Conservation (phyloP, 2,888 invertebrate genomes). For the Scrobipalpa costella region DNA sequence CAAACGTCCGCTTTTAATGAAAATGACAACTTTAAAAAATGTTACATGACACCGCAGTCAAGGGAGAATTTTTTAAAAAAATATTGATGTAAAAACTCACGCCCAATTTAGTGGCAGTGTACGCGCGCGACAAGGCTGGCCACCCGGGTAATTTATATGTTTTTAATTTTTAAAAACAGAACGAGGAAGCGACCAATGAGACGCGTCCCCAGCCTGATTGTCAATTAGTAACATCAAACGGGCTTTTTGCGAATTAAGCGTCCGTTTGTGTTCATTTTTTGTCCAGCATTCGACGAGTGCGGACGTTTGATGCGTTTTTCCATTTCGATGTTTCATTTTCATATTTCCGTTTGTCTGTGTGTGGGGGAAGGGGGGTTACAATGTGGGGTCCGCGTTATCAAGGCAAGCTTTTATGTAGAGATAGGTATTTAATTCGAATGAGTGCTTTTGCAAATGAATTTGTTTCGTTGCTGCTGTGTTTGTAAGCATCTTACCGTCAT, state of each 20-base stretch:
- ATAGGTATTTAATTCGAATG: conserved; percentile 65
- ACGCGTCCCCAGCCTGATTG: conserved; percentile 79
- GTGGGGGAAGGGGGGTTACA: conserved; percentile 56
- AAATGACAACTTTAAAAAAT: conserved; percentile 55
- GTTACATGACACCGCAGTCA: conserved; percentile 20
- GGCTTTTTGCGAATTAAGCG: conserved; percentile 81
- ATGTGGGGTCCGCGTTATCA: conserved; percentile 50
- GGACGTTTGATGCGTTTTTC: conserved; percentile 75
- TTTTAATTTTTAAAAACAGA: conserved; percentile 79
- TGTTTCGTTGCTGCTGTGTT: conserved; percentile 21
- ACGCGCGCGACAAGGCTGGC: conserved; percentile 51
- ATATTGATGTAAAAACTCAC: conserved; percentile 18
- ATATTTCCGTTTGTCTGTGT: conserved; percentile 79
- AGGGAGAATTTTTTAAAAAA: conserved; percentile 16
- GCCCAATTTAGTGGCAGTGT: conserved; percentile 25
- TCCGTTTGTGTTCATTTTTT: conserved; percentile 77
- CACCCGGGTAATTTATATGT: conserved; percentile 73
- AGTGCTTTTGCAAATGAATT: conserved; percentile 52
- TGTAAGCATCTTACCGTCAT: conserved; percentile 8
- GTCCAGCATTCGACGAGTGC: conserved; percentile 63
- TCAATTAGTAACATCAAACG: conserved; percentile 82
- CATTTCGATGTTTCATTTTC: conserved; percentile 77
- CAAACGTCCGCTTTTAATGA: conserved; percentile 54
- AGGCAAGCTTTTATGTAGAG: conserved; percentile 50
- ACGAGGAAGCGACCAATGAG: conserved; percentile 75